phyloP scores from a whole-genome alignment of 2,797 vertebrate species.

The Centropyge bicolor region DNA sequence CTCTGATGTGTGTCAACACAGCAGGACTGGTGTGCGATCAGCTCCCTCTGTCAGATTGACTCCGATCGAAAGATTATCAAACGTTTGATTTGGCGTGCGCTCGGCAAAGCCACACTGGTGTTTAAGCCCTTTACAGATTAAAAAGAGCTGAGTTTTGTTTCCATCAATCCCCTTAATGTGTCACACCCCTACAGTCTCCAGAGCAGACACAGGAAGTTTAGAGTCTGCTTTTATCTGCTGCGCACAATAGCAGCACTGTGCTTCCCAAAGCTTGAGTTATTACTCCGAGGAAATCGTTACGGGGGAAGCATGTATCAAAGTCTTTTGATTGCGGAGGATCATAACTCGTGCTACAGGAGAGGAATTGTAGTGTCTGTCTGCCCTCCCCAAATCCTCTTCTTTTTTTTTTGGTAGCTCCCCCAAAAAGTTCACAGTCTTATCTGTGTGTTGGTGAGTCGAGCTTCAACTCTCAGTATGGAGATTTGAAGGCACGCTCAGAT shows the following conservation, averaged over 20 bases:
- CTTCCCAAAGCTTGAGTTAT: constrained; percentile 59
- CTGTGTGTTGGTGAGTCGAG: constrained; percentile 14
- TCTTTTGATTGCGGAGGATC: constrained; percentile 50
- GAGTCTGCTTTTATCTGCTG: constrained; percentile 69
- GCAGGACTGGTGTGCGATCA: constrained; percentile 18
- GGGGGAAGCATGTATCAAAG: constrained; percentile 50
- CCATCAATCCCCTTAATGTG: constrained; percentile 44
- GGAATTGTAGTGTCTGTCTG: constrained; percentile 25
- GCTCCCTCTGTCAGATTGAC: constrained; percentile 16
- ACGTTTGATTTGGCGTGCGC: not conserved
- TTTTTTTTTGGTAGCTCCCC: not conserved
- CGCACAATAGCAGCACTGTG: constrained; percentile 74
- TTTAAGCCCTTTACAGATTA: constrained; percentile 40
- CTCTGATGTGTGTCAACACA: constrained; percentile 53
- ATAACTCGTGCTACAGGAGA: constrained; percentile 52
- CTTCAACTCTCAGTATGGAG: constrained; percentile 12
- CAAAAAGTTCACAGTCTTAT: constrained; percentile 32
- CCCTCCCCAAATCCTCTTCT: not conserved
- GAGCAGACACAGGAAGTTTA: constrained; percentile 70
- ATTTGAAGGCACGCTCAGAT: not conserved
- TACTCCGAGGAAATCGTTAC: constrained; percentile 63
- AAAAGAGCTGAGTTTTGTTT: constrained; percentile 43
- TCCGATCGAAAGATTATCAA: constrained; percentile 51
- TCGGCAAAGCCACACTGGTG: constrained; percentile 25
- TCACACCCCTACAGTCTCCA: constrained; percentile 38